These are phyloP conservation scores for Heliconius hermathena DNA, from an alignment of 1,140 invertebrate genomes.

Conservation along the genomic window DNA sequence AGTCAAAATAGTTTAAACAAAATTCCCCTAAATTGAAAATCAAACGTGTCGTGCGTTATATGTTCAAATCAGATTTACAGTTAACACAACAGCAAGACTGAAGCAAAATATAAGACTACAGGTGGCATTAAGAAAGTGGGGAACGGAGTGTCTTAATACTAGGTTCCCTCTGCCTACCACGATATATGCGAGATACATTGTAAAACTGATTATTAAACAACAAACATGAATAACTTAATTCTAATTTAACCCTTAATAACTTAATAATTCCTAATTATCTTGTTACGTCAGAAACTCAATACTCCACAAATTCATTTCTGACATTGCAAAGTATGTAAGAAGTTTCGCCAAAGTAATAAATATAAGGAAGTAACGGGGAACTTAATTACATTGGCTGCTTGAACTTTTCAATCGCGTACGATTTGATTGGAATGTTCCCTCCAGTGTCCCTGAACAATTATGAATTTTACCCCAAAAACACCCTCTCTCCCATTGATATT, in stretches of 20 bases:
- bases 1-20: no score
- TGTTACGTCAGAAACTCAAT: not conserved
- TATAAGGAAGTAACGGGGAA: not conserved
- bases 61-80: no score
- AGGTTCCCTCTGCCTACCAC: no score
- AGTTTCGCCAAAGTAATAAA: not conserved
- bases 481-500: conserved; percentile 6
- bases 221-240: not conserved
- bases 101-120: no score
- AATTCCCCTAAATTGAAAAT: no score
- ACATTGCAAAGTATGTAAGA: not conserved
- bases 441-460: conserved; percentile 52
- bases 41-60: no score
- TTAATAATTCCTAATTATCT: not conserved
- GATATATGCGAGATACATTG: no score
- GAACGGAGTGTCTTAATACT: no score
- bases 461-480: conserved; percentile 41
- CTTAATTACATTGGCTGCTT: not conserved
- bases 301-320: not conserved
- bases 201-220: no score
- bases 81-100: no score
- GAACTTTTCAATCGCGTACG: conserved; percentile 4
- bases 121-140: no score
- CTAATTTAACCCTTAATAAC: not conserved
- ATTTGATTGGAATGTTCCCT: conserved; percentile 9